phyloP scores from a whole-genome alignment of 1,140 invertebrate species.

The Neodiprion virginianus region DNA sequence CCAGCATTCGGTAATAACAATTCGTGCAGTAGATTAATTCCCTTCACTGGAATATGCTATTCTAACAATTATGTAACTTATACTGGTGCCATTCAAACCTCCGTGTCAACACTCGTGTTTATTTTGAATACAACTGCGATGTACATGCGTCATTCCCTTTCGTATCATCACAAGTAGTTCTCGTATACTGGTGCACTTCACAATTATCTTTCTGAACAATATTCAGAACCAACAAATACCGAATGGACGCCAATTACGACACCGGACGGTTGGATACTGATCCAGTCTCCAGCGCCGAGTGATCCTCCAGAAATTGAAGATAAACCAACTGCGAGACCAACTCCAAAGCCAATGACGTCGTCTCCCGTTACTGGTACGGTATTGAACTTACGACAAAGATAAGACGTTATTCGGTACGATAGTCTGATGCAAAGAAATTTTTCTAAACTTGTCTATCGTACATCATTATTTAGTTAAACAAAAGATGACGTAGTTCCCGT shows the following conservation, averaged over 20 bases:
- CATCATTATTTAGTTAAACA: too few relatives aligned
- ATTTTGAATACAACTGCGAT: too few relatives aligned
- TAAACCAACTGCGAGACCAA: constrained; percentile 33
- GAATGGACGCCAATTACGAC: constrained; percentile 67
- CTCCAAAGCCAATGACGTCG: constrained; percentile 48
- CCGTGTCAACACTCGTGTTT: too few relatives aligned
- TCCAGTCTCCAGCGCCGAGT: constrained; percentile 55
- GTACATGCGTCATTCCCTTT: too few relatives aligned
- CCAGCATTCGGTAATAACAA: constrained; percentile 19
- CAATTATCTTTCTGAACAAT: constrained; percentile 4
- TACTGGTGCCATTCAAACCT: neutral
- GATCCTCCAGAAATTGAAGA: constrained; percentile 31
- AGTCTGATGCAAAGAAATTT: too few relatives aligned
- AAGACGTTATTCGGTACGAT: too few relatives aligned
- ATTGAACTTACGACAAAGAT: neutral
- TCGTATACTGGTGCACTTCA: too few relatives aligned
- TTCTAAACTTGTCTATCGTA: too few relatives aligned
- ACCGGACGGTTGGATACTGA: constrained; percentile 71
- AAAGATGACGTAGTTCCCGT: too few relatives aligned
- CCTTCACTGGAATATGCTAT: neutral
- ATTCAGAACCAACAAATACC: constrained; percentile 51
- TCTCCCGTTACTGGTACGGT: constrained; percentile 44
- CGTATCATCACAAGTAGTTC: too few relatives aligned
- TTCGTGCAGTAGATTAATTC: neutral
- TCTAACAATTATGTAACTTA: neutral